A percentile compares a stretch with the other conserved stretches of the same genome.
Evolutionary conservation across 2,888 invertebrate genomes (phyloP).

Genomic region (Caenorhabditis sulstoni): DNA sequence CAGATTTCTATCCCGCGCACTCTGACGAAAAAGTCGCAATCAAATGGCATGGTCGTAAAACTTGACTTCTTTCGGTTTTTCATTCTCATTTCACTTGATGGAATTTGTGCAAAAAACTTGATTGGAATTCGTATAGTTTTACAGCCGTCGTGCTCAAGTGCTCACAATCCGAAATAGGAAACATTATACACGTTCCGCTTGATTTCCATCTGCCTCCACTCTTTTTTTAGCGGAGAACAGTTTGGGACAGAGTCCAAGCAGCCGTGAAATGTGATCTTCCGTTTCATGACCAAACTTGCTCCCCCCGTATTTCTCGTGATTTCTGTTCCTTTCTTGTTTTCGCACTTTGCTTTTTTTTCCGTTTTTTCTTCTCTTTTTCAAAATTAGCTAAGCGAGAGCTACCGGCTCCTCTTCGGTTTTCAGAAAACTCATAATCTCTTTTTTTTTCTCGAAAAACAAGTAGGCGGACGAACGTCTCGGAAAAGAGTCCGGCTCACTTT

Average conservation of each 20-base stretch:
- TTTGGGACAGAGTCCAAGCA: conserved; percentile 34
- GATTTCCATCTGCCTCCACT: conserved; percentile 1
- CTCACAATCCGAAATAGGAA: not conserved
- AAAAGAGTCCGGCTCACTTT: no score
- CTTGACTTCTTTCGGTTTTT: not conserved
- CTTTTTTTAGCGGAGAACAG: conserved; percentile 34
- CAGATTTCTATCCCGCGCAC: not conserved
- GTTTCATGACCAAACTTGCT: conserved; percentile 9
- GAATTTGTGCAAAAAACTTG: conserved; percentile 23
- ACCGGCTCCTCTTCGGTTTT: no score
- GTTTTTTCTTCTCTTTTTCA: not conserved
- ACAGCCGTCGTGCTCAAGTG: not conserved
- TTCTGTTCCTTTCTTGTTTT: not conserved
- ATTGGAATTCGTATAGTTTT: conserved; percentile 28
- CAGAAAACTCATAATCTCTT: conserved; percentile 3
- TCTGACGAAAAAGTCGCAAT: conserved; percentile 2
- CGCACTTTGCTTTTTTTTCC: not conserved
- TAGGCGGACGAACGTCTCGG: conserved; percentile 3
- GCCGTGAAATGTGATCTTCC: conserved; percentile 51
- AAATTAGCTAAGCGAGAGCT: no score
- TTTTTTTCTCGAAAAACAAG: conserved; percentile 5
- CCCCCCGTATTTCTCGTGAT: not conserved
- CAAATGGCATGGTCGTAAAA: conserved; percentile 8
- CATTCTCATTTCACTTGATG: not conserved
- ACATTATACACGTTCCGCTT: not conserved